Conservation (phyloP, 2,888 invertebrate species). For the Cantharis flavilabris region DNA sequence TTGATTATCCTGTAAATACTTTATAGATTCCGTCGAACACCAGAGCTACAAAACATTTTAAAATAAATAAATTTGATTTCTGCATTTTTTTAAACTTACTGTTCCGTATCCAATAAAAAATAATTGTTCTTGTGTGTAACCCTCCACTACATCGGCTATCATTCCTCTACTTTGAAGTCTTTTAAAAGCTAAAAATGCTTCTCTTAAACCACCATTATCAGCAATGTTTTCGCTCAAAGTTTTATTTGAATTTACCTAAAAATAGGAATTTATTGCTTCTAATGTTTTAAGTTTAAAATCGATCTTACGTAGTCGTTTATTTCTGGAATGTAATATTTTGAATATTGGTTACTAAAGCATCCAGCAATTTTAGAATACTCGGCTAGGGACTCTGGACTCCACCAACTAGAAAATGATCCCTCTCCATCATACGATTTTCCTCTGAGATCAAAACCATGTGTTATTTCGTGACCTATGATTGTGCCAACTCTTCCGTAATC, state of each 20-base stretch:
- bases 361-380: slow-evolving; percentile 47
- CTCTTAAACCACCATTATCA: slow-evolving; percentile 53
- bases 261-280: slow-evolving; percentile 15
- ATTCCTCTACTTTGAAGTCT: slow-evolving; percentile 27
- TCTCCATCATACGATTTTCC: slow-evolving; percentile 60
- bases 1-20: slow-evolving; percentile 39
- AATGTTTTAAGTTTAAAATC: neutral
- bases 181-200: slow-evolving; percentile 48
- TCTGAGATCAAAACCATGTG: slow-evolving; percentile 56
- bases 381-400: slow-evolving; percentile 45
- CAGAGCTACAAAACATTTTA: slow-evolving; percentile 49
- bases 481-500: slow-evolving; percentile 63
- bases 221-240: slow-evolving; percentile 58
- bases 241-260: slow-evolving; percentile 57
- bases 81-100: slow-evolving; percentile 38
- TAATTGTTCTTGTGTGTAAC: slow-evolving; percentile 49
- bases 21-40: slow-evolving; percentile 46
- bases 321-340: slow-evolving; percentile 51
- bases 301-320: slow-evolving; percentile 44
- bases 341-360: slow-evolving; percentile 57
- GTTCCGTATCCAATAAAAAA: slow-evolving; percentile 54
- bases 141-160: slow-evolving; percentile 7
- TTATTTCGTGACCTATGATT: slow-evolving; percentile 63
- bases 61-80: neutral
- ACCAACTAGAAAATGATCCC: slow-evolving; percentile 57